Percentiles rank a stretch among this genome's conserved stretches.
Conservation (phyloP, 2,113 vertebrate genomes). For the Helogale parvula region DNA sequence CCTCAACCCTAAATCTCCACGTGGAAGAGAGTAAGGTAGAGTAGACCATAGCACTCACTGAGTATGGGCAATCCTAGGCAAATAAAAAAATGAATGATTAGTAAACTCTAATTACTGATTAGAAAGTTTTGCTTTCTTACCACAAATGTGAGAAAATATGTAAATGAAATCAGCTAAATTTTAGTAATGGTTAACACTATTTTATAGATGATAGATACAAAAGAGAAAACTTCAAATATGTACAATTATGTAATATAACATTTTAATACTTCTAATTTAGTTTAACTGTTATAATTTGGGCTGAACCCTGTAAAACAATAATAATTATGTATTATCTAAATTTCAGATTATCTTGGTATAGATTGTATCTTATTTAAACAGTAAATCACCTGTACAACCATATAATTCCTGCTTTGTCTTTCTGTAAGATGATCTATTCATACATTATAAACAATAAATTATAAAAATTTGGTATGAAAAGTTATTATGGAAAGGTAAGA, state of each 20-base stretch:
- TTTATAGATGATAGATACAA: background rate
- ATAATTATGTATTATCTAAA: slow-evolving; percentile 11
- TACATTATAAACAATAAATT: background rate
- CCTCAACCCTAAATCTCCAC: background rate
- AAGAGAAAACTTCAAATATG: background rate
- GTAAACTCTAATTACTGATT: background rate
- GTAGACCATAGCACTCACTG: rapidly evolving
- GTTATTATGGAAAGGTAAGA: background rate
- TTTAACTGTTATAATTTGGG: slow-evolving; percentile 23
- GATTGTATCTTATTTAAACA: slow-evolving; percentile 14
- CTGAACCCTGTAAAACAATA: background rate
- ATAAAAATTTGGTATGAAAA: background rate
- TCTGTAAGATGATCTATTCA: background rate
- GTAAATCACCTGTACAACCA: background rate
- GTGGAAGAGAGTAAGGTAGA: rapidly evolving
- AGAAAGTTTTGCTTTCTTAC: background rate
- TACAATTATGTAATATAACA: background rate
- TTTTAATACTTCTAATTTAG: slow-evolving; percentile 1
- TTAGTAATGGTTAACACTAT: background rate
- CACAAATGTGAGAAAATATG: background rate
- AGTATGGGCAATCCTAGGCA: background rate
- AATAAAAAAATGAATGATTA: background rate
- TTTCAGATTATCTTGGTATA: background rate
- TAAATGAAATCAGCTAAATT: background rate
- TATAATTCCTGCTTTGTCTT: background rate